Base-by-base conservation (phyloP, 2,797 vertebrate genomes). In the Diglossa cyanea region DNA sequence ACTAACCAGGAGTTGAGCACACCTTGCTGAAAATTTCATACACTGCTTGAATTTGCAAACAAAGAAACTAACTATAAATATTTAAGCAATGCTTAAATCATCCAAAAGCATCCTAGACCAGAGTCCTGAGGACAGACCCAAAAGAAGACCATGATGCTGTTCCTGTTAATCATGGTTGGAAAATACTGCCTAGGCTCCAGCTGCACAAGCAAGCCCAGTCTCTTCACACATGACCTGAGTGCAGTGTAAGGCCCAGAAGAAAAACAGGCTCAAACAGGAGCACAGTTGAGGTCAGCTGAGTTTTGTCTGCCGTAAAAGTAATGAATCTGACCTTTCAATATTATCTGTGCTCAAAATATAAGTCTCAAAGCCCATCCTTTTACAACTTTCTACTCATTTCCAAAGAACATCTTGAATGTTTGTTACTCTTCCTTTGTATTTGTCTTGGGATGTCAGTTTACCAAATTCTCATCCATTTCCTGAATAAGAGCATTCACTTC, bases 351-450 rank as follows among this genome's bases (percentile, higher is more conserved):
- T 84, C 37, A 45, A 51, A 86, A 26, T 8, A 23, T 17, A 57
- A 65, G 57, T 31, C 55, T 68, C 35, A 10, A 95, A 92, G 40
- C 5, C 26, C 8, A 5, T 40, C 25, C 19, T 81, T 85, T 78
- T 60, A 47, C 39, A 39, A 55, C 11, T 68, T 88, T 55, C 35
- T 42, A n/a, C 26, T 70, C 24, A 48, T 55, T 90, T 96, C 85
- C 84, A 76, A 96, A 95, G 85, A 96, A 87, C 50, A 13, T 5
- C 91, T 91, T 88, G 92, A 93, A 75, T 88, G 86, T 91, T 93
- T 91, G 24, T 85, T 90, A 95, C 6, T 1, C 50, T 95, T 93
- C 84, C 79, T 90, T 68, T 80, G 17, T 70, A 51, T 70, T 93
- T 86, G 63, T 90, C 89, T 91, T 96, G 91, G 71, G 63, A 94